Evolutionary conservation across 2,888 invertebrate genomes (phyloP), one percentile per base, ranked within the genome.

Genomic region (Pinctada fucata): DNA sequence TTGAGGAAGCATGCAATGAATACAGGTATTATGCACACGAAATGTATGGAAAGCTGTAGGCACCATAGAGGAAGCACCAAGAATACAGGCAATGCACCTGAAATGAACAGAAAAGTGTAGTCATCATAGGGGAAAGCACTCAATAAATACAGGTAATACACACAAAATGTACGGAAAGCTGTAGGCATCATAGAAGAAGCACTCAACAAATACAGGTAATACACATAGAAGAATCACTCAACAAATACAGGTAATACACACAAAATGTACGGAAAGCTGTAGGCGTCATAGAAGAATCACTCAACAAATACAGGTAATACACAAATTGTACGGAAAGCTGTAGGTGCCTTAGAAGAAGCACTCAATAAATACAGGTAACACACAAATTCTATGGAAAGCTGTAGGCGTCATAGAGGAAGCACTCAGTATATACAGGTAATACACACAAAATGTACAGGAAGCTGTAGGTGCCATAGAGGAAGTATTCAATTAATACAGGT

Each of bases 161-260:
- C 75, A 3, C 64, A 74, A 13, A 83, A 83, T 75, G 83, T 93
- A 45, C 83, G 86, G 65, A 85, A 89, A 47, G 90, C 93, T n/a
- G 86, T 93, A 8, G 68, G 82, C 3, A 86, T 92, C 1, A 84
- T 93, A 45, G 92, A 92, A 67, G 87, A 91, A 51, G 90, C 91
- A 69, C 82, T 93, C 10, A 82, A 88, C 1, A 88, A 80, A 81
- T n/a, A n/a, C n/a, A n/a, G n/a, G n/a, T n/a, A n/a, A n/a, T n/a
- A n/a, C n/a, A n/a, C n/a, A n/a, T n/a, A n/a, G n/a, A n/a, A n/a
- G n/a, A n/a, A n/a, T n/a, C n/a, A n/a, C n/a, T n/a, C n/a, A n/a
- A n/a, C n/a, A n/a, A n/a, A n/a, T 91, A 91, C 84, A 86, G 82
- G 90, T 91, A 81, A 75, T 82, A 58, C 8, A 78, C 75, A 4